Percentiles rank a stretch among this genome's conserved stretches.
phyloP scores from a whole-genome alignment of 2,797 vertebrate species.

The Sebastes minor region DNA sequence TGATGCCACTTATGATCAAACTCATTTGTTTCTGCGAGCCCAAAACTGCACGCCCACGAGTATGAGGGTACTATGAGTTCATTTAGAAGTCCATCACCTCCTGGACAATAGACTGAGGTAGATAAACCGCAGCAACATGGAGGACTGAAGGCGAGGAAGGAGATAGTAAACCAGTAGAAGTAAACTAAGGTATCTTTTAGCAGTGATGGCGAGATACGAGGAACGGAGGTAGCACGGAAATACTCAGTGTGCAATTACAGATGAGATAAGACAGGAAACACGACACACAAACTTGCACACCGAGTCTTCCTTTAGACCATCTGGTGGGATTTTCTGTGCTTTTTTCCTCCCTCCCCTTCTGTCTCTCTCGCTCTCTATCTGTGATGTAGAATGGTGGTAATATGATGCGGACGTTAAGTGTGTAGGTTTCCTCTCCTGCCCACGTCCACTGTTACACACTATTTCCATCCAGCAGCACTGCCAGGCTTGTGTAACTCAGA shows the following conservation, averaged over 20 bases:
- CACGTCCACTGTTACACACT: conserved; percentile 12
- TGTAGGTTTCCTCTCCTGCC: conserved; percentile 55
- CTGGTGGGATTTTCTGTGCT: conserved; percentile 31
- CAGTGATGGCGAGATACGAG: not conserved
- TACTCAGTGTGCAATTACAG: conserved; percentile 13
- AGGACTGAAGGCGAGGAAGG: not conserved
- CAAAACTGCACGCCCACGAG: not conserved
- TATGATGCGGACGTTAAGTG: conserved; percentile 34
- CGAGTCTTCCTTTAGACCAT: conserved; percentile 16
- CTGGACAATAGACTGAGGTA: conserved; percentile 21
- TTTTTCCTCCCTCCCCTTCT: not conserved
- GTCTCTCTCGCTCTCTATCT: not conserved
- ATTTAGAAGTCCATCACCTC: conserved; percentile 16
- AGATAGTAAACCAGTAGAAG: not conserved
- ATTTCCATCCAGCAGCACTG: conserved; percentile 28
- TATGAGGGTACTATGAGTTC: not conserved
- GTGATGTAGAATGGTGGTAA: conserved; percentile 16
- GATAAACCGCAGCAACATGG: conserved; percentile 23
- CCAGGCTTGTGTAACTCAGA: conserved; percentile 28
- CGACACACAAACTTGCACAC: not conserved
- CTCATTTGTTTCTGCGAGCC: not conserved
- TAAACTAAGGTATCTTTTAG: not conserved
- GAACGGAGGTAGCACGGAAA: conserved; percentile 10
- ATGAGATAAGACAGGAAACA: not conserved
- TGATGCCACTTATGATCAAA: not conserved